These are phyloP conservation scores for Caenorhabditis sp. DNA, from an alignment of 2,888 invertebrate genomes.

Conservation along the genomic window DNA sequence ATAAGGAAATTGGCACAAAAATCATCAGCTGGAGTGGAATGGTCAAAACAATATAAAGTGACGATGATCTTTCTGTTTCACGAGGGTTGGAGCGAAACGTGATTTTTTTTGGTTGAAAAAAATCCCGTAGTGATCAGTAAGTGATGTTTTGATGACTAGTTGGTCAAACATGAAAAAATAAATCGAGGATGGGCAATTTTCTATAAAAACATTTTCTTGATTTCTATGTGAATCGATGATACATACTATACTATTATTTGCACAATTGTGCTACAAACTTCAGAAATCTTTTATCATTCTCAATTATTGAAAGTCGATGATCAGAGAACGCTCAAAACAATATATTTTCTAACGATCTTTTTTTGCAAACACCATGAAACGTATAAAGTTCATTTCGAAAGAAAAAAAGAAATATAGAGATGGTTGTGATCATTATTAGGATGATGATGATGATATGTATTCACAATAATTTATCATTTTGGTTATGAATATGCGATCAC, in stretches of 20 bases:
- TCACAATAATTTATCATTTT: too few species aligned
- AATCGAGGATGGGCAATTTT: too few species aligned
- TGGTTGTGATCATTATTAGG: too few species aligned
- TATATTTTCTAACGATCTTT: not conserved
- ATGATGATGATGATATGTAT: too few species aligned
- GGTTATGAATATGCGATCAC: too few species aligned
- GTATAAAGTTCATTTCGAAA: not conserved
- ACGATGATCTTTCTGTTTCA: not conserved
- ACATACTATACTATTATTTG: not conserved
- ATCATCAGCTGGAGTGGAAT: not conserved
- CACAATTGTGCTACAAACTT: not conserved
- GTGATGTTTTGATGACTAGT: too few species aligned
- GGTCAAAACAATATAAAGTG: not conserved
- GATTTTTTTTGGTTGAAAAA: not conserved
- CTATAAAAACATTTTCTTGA: too few species aligned
- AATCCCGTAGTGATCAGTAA: too few species aligned
- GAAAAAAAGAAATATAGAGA: not conserved
- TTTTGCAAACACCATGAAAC: not conserved
- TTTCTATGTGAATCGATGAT: too few species aligned
- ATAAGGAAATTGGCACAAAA: not conserved
- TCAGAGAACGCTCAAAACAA: not conserved
- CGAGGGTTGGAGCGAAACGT: not conserved
- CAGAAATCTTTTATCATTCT: not conserved
- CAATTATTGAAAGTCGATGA: not conserved
- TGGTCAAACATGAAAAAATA: too few species aligned